These are phyloP conservation scores for Cephus rjabovi DNA, from an alignment of 2,888 invertebrate species.

Conservation along the genomic window DNA sequence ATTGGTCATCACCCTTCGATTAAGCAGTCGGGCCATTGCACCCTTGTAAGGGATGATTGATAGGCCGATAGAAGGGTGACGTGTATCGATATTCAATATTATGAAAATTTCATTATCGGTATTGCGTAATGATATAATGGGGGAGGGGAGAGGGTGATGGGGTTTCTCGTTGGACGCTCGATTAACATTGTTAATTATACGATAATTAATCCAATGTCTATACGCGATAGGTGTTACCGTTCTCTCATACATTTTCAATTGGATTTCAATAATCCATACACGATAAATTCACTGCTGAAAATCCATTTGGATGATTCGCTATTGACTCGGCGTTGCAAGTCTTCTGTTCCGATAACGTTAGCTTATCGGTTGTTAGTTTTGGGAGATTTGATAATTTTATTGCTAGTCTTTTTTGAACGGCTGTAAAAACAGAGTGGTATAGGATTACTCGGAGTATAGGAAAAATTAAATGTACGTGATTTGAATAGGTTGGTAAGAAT, in stretches of 20 bases:
- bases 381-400: neutral
- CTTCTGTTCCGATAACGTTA: neutral
- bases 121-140: constrained; percentile 56
- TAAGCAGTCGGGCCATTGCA: neutral
- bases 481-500: neutral
- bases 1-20: neutral
- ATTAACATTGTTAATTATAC: constrained; percentile 62
- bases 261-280: constrained; percentile 45
- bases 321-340: neutral
- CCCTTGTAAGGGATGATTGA: constrained; percentile 41
- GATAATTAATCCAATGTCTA: constrained; percentile 42
- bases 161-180: constrained; percentile 51
- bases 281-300: neutral
- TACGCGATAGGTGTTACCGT: constrained; percentile 19
- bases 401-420: neutral
- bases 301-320: neutral
- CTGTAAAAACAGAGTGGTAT: neutral
- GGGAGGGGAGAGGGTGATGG: constrained; percentile 20
- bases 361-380: neutral
- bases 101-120: constrained; percentile 59
- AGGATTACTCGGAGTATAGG: neutral
- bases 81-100: constrained; percentile 58
- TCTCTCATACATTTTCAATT: constrained; percentile 33
- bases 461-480: neutral
- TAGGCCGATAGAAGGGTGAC: constrained; percentile 45